Evolutionary conservation across 2,113 vertebrate genomes (phyloP), one percentile per base, ranked within the genome.

Genomic region (Ginglymostoma cirratum): DNA sequence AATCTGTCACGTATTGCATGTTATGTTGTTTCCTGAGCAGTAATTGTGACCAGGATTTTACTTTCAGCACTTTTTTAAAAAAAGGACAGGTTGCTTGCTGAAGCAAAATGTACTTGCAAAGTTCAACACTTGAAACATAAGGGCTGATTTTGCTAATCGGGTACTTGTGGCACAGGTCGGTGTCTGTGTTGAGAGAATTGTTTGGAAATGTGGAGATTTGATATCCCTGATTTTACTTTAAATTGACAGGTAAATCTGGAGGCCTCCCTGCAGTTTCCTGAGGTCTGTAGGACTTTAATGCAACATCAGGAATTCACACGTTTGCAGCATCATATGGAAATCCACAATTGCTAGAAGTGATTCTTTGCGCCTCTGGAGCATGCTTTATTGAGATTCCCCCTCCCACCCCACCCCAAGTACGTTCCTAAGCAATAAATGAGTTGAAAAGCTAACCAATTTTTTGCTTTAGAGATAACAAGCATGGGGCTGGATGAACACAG

Each of bases 1-100:
- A 94, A 45, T 70, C 66, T 70, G 92, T 69, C 92, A 94, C n/a
- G 34, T 94, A 94, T 17, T 24, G 38, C 92, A 69, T 70, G 92
- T 45, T 70, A 45, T 24, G 38, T 30, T 38, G 30, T 69, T 94
- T 69, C 92, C 92, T 94, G 90, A 93, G 21, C 45, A 52, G 45
- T 52, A 87, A 42, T 66, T 61, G 14, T 92, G 89, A 19, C 89
- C 12, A 65, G 61, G 34, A 66, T 27, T 67, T 70, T 24, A 45
- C 34, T 69, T 24, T 17, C 87, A 61, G 27, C 52, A 52, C 15
- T 90, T 94, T 70, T 94, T 69, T 61, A 10, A 61, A 61, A 61
- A 61, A 61, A 94, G 42, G 38, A 42, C 92, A 69, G 38, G 30
- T 23, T 66, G n/a, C 65, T 24, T 12, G 23, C 65, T 45, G 38